Base-by-base conservation (phyloP, 2,888 invertebrate species). In the Leptinotarsa peninsularis region DNA sequence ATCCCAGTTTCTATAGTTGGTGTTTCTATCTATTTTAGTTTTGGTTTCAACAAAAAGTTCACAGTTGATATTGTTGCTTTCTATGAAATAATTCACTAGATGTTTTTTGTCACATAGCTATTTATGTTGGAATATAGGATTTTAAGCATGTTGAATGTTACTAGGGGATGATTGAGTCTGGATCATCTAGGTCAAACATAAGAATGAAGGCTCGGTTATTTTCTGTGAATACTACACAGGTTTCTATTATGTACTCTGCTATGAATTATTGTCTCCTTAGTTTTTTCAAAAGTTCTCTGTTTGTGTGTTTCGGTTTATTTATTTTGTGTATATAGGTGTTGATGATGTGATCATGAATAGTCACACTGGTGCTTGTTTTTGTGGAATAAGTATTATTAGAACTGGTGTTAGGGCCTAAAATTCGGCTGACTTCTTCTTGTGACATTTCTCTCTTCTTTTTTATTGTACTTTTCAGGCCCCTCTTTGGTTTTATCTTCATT, bases 31-130 rank as follows among this genome's bases (percentile, higher is more conserved):
- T 43, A 17, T 15, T 66, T 60, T 67, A 14, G 27, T 66, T 71
- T 71, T 74, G 33, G 74, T 74, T 74, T 74, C 74, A 21, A 74
- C 70, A 66, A 74, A 74, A 13, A 74, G 17, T 3, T 50, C 56
- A 54, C 50, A 18, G 43, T 66, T 66, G 49, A 71, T 74, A 21
- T 70, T 56, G 21, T 70, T 70, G 18, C 18, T 50, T 67, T 49
- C 67, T 14, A 67, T 66, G 49, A 49, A 66, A 23, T 21, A 21
- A 21, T 21, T 21, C 21, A 21, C 21, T 21, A 21, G 21, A 21
- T 73, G 54, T 58, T 73, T 68, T 69, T 69, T 69, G 70, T 21
- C 21, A 21, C n/a, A 18, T 49, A n/a, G 49, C 67, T 67, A 43
- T 74, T 66, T 3, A 71, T 68, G 33, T 69, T 74, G 74, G 52